Evolutionary conservation across 2,888 invertebrate genomes (phyloP), one percentile per base, ranked within the genome.

Genomic region (Pterostichus niger): DNA sequence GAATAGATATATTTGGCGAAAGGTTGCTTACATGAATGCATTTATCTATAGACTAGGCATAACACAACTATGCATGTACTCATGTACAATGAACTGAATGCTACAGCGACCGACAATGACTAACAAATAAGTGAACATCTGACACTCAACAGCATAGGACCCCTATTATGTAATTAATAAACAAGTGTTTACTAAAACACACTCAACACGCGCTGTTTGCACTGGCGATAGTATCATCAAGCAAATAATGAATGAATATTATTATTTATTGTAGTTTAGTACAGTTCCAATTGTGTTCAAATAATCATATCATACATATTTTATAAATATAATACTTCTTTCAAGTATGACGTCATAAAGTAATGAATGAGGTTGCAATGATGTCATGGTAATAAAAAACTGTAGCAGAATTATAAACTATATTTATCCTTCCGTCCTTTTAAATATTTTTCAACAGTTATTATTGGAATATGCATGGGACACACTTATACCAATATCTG

Each of bases 341-440:
- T 35, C 17, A 33, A 33, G 64, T 15, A 15, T 71, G 68, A 44
- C 40, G 68, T 44, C 68, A 44, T 71, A 13, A 10, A 44, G 44
- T 44, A 44, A 71, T 44, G 35, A 64, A 64, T 64, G 17, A 71
- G 68, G 68, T 71, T 44, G 17, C 15, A 71, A 17, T 71, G 68
- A 71, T 17, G 68, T 71, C 68, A 71, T 40, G 44, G 10, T 44
- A 71, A 71, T 44, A 71, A 71, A 71, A 71, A 40, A 44, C 68
- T 71, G 6, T 52, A 44, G 44, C 24, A 40, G 68, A 17, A 71
- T 71, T 44, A 71, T 71, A 44, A 71, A 71, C 68, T 71, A 71
- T 71, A 71, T 71, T 71, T 71, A 71, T 71, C 68, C 68, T 71
- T 71, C 68, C 68, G 68, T 71, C 17, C 68, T 24, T 71, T 71